These are phyloP conservation scores for Blera fallax DNA, from an alignment of 2,888 invertebrate species.

Conservation along the genomic window DNA sequence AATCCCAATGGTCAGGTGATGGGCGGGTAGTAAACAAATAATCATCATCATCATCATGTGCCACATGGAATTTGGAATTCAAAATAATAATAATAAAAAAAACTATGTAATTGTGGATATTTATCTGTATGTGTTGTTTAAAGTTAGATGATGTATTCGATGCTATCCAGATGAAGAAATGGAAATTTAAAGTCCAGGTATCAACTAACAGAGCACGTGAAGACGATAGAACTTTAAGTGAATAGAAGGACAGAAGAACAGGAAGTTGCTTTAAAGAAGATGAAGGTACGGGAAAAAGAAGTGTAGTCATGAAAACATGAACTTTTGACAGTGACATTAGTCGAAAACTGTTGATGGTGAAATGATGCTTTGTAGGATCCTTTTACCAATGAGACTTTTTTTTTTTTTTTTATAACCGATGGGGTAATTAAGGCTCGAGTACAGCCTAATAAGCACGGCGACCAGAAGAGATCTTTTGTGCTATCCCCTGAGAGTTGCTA, in stretches of 20 bases:
- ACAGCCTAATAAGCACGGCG: too few relatives aligned
- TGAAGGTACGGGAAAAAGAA: too few relatives aligned
- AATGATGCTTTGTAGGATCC: too few relatives aligned
- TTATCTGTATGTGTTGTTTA: neutral
- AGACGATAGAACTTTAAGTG: neutral
- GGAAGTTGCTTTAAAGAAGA: neutral
- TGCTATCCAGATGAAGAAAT: neutral
- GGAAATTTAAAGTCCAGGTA: neutral
- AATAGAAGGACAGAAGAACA: neutral
- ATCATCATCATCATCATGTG: neutral
- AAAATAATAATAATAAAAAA: neutral
- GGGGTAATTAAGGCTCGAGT: too few relatives aligned
- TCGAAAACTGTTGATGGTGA: too few relatives aligned
- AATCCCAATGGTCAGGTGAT: conserved; percentile 16
- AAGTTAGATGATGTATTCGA: neutral
- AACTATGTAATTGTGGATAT: neutral
- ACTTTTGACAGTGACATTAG: too few relatives aligned
- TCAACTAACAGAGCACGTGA: neutral
- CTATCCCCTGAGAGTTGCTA: too few relatives aligned
- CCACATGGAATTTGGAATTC: neutral
- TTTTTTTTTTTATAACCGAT: too few relatives aligned
- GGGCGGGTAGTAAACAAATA: neutral
- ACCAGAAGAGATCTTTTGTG: too few relatives aligned
- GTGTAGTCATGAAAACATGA: too few relatives aligned
- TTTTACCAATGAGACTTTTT: too few relatives aligned